These are phyloP conservation scores for Zaprionus kolodkinae DNA, from an alignment of 1,140 invertebrate genomes.

Conservation along the genomic window DNA sequence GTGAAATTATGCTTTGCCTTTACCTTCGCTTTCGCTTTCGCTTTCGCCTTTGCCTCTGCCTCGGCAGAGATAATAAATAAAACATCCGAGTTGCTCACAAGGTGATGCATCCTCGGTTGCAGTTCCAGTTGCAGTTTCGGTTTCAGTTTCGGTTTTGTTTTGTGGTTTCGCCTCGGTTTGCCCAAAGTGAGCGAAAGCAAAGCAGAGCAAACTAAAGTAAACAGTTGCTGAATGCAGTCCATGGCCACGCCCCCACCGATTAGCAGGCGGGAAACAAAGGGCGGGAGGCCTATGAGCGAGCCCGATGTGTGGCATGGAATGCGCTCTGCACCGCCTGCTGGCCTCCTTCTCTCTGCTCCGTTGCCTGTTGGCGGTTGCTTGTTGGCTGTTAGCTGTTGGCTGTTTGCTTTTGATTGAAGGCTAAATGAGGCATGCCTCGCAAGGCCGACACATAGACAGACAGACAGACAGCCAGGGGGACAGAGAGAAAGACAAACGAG, in stretches of 20 bases:
- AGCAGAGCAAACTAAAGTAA: constrained; percentile 59
- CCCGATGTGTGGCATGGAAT: constrained; percentile 5
- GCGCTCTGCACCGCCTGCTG: neutral
- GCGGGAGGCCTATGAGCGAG: constrained; percentile 28
- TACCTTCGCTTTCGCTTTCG: no score
- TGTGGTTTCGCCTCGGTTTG: constrained; percentile 2
- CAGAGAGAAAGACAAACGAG: constrained; percentile 19
- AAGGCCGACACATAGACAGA: constrained; percentile 25
- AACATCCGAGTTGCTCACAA: constrained; percentile 28
- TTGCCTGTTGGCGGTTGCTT: neutral
- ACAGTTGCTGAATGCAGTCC: constrained; percentile 52
- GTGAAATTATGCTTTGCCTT: constrained; percentile 68
- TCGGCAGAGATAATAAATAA: constrained; percentile 56
- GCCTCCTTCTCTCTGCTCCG: constrained; percentile 22
- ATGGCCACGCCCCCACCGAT: constrained; percentile 35
- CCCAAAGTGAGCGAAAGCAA: constrained; percentile 20
- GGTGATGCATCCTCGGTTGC: constrained; percentile 4
- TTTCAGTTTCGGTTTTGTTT: constrained; percentile 9
- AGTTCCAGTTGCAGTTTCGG: neutral
- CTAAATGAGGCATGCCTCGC: constrained; percentile 75
- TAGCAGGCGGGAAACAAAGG: constrained; percentile 36
- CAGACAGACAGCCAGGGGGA: neutral
- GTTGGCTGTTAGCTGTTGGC: constrained; percentile 40
- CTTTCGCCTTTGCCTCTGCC: constrained; percentile 20
- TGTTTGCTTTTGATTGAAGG: constrained; percentile 76